phyloP scores from a whole-genome alignment of 2,797 vertebrate species.

The Galagoides demidoff region DNA sequence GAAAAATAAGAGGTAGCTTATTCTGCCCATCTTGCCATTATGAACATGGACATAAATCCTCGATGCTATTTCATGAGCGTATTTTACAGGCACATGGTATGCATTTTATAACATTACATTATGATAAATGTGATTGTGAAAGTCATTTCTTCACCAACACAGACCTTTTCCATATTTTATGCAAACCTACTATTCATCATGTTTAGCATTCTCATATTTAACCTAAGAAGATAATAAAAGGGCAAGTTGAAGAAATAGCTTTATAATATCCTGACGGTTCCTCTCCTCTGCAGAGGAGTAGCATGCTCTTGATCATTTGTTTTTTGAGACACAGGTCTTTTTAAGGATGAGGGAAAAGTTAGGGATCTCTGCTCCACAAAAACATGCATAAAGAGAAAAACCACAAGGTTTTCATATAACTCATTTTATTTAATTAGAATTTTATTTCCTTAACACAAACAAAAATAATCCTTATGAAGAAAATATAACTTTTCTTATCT shows the following conservation, averaged over 20 bases:
- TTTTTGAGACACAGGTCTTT: neutral
- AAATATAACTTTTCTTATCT: neutral
- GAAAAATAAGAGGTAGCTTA: conserved; percentile 49
- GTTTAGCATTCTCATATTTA: conserved; percentile 1
- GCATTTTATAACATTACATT: conserved; percentile 18
- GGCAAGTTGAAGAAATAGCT: neutral
- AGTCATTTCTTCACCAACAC: conserved; percentile 55
- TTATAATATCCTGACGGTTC: neutral
- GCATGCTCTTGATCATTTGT: neutral
- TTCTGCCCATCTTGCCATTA: conserved; percentile 43
- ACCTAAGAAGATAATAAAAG: neutral
- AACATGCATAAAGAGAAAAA: neutral
- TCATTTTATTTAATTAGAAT: neutral
- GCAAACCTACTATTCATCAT: conserved; percentile 43
- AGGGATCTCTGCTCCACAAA: neutral
- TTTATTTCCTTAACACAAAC: neutral
- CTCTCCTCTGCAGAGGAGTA: neutral
- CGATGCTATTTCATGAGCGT: neutral
- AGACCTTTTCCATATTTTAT: conserved; percentile 48
- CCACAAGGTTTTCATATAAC: neutral
- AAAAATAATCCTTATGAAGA: neutral
- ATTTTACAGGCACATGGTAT: neutral
- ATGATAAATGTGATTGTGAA: conserved; percentile 25
- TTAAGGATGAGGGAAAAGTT: neutral
- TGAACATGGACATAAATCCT: conserved; percentile 55